These are phyloP conservation scores for Phortica okadai DNA, from an alignment of 2,888 invertebrate genomes.

Conservation along the genomic window DNA sequence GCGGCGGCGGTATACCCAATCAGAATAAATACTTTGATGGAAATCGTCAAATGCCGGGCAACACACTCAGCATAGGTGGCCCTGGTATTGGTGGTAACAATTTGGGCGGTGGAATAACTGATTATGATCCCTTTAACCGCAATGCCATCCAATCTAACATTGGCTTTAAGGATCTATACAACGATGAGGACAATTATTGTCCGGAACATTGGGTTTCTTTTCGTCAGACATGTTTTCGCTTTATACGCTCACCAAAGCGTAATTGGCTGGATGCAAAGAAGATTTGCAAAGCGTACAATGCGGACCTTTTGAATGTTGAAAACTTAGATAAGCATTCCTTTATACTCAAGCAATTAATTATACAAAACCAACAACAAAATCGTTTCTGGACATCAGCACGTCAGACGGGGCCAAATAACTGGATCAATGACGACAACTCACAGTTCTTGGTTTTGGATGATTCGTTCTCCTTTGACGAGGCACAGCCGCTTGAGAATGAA, in stretches of 20 bases:
- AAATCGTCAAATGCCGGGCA: conserved; percentile 44
- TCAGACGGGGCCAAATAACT: conserved; percentile 85
- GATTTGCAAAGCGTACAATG: conserved; percentile 89
- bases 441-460: conserved; percentile 87
- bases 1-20: conserved; percentile 33
- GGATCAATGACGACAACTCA: conserved; percentile 92
- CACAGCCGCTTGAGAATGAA: conserved; percentile 76
- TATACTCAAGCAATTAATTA: conserved; percentile 87
- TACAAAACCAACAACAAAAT: conserved; percentile 89
- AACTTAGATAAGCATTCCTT: conserved; percentile 92
- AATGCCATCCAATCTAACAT: conserved; percentile 49
- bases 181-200: conserved; percentile 79
- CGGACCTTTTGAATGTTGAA: conserved; percentile 88
- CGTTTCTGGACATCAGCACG: conserved; percentile 91
- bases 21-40: conserved; percentile 50
- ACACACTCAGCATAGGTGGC: conserved; percentile 46
- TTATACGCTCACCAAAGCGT: conserved; percentile 90
- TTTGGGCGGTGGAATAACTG: conserved; percentile 45
- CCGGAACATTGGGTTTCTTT: conserved; percentile 92
- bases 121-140: conserved; percentile 70
- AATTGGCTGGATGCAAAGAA: conserved; percentile 88
- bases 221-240: conserved; percentile 90
- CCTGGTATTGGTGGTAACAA: conserved; percentile 37
- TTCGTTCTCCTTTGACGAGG: conserved; percentile 85
- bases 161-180: conserved; percentile 63